phyloP scores from a whole-genome alignment of 2,113 vertebrate genomes.

The Lycaon pictus region DNA sequence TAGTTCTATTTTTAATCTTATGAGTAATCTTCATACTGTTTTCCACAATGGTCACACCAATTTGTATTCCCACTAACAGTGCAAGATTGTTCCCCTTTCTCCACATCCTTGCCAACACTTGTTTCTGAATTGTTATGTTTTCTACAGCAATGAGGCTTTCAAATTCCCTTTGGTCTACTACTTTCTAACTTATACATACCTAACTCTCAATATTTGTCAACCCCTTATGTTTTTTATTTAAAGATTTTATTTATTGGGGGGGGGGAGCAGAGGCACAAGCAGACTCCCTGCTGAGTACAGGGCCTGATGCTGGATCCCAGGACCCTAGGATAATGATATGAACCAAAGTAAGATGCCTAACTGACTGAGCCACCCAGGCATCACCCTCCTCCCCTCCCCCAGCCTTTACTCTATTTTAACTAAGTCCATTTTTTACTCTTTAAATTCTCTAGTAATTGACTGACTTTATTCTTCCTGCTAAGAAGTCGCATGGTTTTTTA shows the following conservation, averaged over 20 bases:
- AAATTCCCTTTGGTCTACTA: not conserved
- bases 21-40: not conserved
- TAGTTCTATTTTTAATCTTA: not conserved
- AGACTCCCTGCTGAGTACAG: too few species aligned
- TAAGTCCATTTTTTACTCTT: not conserved
- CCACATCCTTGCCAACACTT: not conserved
- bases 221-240: not conserved
- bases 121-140: not conserved
- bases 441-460: not conserved
- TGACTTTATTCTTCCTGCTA: not conserved
- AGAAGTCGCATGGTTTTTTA: not conserved
- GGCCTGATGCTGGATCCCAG: too few species aligned
- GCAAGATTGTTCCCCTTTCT: not conserved
- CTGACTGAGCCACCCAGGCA: too few species aligned
- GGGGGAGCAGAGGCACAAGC: not conserved
- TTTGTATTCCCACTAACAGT: not conserved
- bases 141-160: not conserved
- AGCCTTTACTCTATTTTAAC: too few species aligned
- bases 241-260: not conserved
- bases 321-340: too few species aligned
- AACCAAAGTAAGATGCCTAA: too few species aligned
- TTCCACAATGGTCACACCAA: not conserved
- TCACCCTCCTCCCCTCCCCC: too few species aligned
- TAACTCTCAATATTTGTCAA: not conserved
- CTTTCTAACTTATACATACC: not conserved